A percentile compares a stretch with the other conserved stretches of the same genome.
Evolutionary conservation across 1,140 invertebrate genomes (phyloP).

Genomic region (Pomphorhynchus laevis): DNA sequence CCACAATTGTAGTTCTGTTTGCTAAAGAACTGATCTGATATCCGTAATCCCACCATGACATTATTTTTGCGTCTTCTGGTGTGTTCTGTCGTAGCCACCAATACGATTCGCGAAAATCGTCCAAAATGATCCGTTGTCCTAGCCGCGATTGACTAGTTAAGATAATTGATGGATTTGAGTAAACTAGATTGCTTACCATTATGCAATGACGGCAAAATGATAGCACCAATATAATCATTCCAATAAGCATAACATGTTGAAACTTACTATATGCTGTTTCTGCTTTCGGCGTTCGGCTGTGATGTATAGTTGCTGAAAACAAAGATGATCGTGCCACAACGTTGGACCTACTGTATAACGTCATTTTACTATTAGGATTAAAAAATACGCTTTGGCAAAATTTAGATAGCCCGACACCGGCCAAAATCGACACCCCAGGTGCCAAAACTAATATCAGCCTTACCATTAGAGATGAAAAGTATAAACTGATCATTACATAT

Average conservation of each 20-base stretch:
- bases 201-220: no score
- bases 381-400: no score
- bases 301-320: no score
- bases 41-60: conserved; percentile 99
- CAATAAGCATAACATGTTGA: not conserved
- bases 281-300: not conserved
- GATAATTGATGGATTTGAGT: conserved; percentile 80
- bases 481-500: conserved; percentile 79
- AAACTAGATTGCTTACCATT: conserved; percentile 96
- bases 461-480: conserved; percentile 96
- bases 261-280: not conserved
- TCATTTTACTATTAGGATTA: not conserved
- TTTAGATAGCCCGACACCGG: conserved; percentile 61
- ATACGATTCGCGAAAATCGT: conserved; percentile 86
- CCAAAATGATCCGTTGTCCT: conserved; percentile 68
- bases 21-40: conserved; percentile 98
- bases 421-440: conserved; percentile 79
- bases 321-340: not conserved
- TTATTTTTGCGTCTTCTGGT: conserved; percentile 52
- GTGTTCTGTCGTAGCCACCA: conserved; percentile 92
- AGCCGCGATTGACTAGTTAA: conserved; percentile 65
- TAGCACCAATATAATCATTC: conserved; percentile 40
- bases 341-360: not conserved
- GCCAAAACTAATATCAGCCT: conserved; percentile 81
- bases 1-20: conserved; percentile 80